These are phyloP conservation scores for Microplitis demolitor DNA, from an alignment of 1,140 invertebrate genomes.

Conservation along the genomic window DNA sequence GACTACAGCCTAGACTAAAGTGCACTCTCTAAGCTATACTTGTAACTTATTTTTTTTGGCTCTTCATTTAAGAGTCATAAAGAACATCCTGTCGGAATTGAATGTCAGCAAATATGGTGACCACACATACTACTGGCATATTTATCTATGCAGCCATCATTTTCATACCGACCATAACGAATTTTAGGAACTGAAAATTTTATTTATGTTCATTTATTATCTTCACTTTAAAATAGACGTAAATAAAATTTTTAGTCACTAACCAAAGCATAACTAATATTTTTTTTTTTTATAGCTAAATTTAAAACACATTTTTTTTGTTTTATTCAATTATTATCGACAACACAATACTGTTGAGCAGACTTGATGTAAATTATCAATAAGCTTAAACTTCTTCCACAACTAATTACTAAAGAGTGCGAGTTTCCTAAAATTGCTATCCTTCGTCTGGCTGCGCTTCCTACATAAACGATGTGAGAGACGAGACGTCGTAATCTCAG, in stretches of 20 bases:
- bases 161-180: conserved; percentile 16
- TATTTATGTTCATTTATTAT: too few species aligned
- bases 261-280: too few species aligned
- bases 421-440: conserved; percentile 17
- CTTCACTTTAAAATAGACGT: too few species aligned
- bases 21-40: background rate
- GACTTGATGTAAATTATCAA: conserved; percentile 12
- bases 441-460: background rate
- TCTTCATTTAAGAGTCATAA: conserved; percentile 18
- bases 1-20: background rate
- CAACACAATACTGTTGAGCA: background rate
- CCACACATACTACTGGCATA: conserved; percentile 30
- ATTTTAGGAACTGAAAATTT: background rate
- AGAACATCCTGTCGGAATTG: conserved; percentile 15
- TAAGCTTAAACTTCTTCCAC: conserved; percentile 5
- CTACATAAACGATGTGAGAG: conserved; percentile 28
- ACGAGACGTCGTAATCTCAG: conserved; percentile 24
- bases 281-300: too few species aligned
- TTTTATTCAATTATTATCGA: too few species aligned
- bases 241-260: too few species aligned
- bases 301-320: too few species aligned
- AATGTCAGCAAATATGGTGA: conserved; percentile 9
- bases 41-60: background rate
- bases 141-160: conserved; percentile 28
- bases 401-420: background rate